Evolutionary conservation across 30 jellyfish, hydroid and myxozoan species (phyloP).

Genomic region (Aurelia aurita complex sp. Pacific): DNA sequence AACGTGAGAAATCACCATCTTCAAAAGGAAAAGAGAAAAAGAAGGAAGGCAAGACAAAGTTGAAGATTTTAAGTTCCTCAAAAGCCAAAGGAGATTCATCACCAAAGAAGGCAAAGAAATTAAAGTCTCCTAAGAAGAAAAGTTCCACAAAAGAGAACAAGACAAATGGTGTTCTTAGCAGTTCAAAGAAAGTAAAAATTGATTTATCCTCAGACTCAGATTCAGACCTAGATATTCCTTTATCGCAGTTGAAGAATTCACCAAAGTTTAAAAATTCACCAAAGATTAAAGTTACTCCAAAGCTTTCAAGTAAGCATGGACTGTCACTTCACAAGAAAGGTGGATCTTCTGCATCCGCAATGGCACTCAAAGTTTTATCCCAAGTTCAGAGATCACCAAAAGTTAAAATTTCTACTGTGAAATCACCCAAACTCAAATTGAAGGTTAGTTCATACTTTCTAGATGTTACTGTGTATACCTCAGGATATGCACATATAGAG

Average conservation of each 20-base stretch:
- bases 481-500: too few species aligned
- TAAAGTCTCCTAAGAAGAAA: neutral
- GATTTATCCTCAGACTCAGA: slow-evolving; percentile 61
- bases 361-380: slow-evolving; percentile 12
- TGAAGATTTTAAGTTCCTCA: neutral
- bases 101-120: neutral
- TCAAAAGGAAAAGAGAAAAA: neutral
- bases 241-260: slow-evolving; percentile 43
- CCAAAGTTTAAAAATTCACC: slow-evolving; percentile 26
- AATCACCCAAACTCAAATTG: slow-evolving; percentile 44
- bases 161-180: neutral
- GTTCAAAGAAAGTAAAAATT: slow-evolving; percentile 29
- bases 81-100: neutral
- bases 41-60: neutral
- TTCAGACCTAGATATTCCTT: slow-evolving; percentile 76
- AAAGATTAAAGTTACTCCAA: neutral
- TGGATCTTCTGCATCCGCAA: slow-evolving; percentile 6
- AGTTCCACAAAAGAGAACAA: slow-evolving; percentile 1
- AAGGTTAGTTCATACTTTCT: slow-evolving; percentile 12
- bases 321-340: neutral
- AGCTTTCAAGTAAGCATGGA: neutral
- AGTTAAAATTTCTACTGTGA: slow-evolving; percentile 58
- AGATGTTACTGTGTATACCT: neutral
- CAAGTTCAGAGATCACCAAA: slow-evolving; percentile 53
- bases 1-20: neutral